Evolutionary conservation across 2,797 vertebrate species (phyloP), one percentile per base, ranked within the genome.

Genomic region (Fistularia tabacaria): DNA sequence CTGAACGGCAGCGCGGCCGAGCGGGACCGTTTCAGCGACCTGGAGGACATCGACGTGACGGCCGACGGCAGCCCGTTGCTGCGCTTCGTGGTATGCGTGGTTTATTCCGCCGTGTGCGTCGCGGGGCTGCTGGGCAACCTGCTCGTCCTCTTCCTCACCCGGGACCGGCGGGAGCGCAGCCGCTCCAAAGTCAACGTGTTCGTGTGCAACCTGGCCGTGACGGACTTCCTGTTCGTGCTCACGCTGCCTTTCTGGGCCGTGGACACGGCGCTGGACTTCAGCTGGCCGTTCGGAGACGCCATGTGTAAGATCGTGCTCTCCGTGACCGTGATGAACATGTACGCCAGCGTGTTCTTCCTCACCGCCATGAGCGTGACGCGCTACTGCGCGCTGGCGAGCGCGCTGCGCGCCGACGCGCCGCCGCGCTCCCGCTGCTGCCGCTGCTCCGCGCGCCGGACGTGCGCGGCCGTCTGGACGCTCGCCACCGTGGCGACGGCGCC

Each of bases 251-350:
- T 93, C 81, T 93, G 91, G 92, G 92, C 92, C 1, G 91, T 91
- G 72, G 92, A 93, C 75, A 92, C 86, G 1, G 90, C 68, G 42
- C 67, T 91, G 74, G 92, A 93, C 77, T 93, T 93, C 86, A 93
- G 91, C 83, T 93, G 92, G 92, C 92, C 91, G 7, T 93, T 93
- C 68, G 92, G 92, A 13, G 68, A 89, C 83, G 91, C 89, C 64
- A 92, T 93, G 91, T 93, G 92, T 47, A 91, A 87, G 13, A 90
- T 92, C 78, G 50, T 93, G 54, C 84, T 90, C 1, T 92, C 91
- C 0, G 84, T 92, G 54, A 92, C 91, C 1, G 91, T 93, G 57
- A 90, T 93, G 89, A 93, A 92, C 89, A 93, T 93, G 92, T 92
- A 93, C 75, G 92, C 92, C 50, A 92, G 91, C 61, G 92, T 93